Evolutionary conservation across 2,888 invertebrate species (phyloP), one percentile per base, ranked within the genome.

Genomic region (Apamea monoglypha): DNA sequence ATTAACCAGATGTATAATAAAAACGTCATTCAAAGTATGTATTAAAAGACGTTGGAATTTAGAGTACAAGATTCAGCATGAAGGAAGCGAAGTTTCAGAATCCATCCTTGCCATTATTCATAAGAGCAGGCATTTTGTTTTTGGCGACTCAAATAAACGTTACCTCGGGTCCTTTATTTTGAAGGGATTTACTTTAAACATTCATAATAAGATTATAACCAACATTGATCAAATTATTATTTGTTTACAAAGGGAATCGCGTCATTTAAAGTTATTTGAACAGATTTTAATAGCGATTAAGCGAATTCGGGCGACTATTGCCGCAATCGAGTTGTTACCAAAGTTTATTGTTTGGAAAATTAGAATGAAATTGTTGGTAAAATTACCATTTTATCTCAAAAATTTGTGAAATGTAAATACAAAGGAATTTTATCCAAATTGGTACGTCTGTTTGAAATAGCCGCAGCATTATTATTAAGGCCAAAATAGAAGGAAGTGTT

Each of bases 151-250:
- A 76, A 72, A 82, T 78, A 72, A 84, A 86, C 74, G 74, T 73
- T 70, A 73, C 69, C 73, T 50, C 29, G 29, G 21, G 76, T 74
- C 73, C 40, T 76, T 75, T 81, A 74, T 69, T 85, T 71, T 68
- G n/a, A 73, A 76, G n/a, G 29, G 53, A 78, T 83, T 78, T 73
- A 32, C 29, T 80, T 80, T 67, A 81, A 86, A 78, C 40, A 56
- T 68, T 63, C 78, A 70, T 78, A 82, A 73, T 79, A 78, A 82
- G 63, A 82, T 79, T 79, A 81, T 66, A 68, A 82, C 66, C 76
- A 73, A 69, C 78, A 61, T 84, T 79, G 73, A 81, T 83, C 75
- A 87, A 87, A 87, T 80, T 79, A 80, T 78, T 87, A 87, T 76
- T 87, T 81, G 78, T 82, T 82, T 73, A 56, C 50, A 63, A 66